Evolutionary conservation across 2,888 invertebrate genomes (phyloP).

Genomic region (Strigamia crassipes): DNA sequence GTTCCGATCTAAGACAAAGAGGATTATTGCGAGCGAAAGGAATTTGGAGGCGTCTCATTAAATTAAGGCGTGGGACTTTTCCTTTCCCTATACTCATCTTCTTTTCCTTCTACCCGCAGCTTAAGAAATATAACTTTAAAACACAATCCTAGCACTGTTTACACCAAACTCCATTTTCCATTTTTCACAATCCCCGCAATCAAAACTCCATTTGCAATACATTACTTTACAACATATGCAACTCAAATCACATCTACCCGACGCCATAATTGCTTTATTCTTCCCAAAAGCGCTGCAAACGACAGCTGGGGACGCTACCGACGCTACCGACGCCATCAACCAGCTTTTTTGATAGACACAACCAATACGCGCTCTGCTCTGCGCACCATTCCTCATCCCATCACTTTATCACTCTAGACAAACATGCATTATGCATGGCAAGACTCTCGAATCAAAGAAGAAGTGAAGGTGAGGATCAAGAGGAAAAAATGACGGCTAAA

Average conservation of each 20-base stretch:
- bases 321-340: neutral
- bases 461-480: slow-evolving; percentile 5
- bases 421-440: slow-evolving; percentile 23
- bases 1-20: slow-evolving; percentile 31
- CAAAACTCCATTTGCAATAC: slow-evolving; percentile 28
- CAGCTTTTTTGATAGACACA: neutral
- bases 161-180: neutral
- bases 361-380: neutral
- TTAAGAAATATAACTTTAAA: slow-evolving; percentile 1
- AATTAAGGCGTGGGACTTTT: neutral
- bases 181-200: neutral
- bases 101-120: neutral
- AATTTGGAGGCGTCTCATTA: slow-evolving; percentile 28
- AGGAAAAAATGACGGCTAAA: neutral
- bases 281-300: neutral
- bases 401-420: slow-evolving; percentile 10
- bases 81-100: neutral
- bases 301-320: neutral
- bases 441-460: slow-evolving; percentile 27
- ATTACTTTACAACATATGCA: neutral
- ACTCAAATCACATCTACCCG: neutral
- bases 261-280: slow-evolving; percentile 27
- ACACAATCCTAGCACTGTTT: neutral
- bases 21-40: slow-evolving; percentile 5
- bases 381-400: slow-evolving; percentile 1